These are phyloP conservation scores for Pseudococcus viburni DNA, from an alignment of 2,888 invertebrate genomes.

Conservation along the genomic window DNA sequence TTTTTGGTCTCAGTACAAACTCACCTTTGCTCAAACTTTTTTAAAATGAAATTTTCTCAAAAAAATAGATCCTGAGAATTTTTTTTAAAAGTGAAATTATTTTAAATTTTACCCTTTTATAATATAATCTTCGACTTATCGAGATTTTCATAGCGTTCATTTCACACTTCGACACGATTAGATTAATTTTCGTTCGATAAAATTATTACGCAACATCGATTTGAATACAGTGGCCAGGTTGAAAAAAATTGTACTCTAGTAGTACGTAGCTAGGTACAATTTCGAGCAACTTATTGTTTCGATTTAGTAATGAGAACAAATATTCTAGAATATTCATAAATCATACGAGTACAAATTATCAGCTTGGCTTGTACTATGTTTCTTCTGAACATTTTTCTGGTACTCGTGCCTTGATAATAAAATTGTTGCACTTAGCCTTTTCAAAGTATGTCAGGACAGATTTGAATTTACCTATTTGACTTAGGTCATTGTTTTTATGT, in stretches of 20 bases:
- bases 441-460: slow-evolving; percentile 38
- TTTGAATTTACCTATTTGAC: not conserved
- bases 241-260: not conserved
- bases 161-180: no score
- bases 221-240: not conserved
- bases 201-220: not conserved
- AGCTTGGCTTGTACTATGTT: not conserved
- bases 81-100: no score
- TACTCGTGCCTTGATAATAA: not conserved
- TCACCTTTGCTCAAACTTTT: no score
- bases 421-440: not conserved
- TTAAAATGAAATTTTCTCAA: no score
- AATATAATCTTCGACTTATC: no score
- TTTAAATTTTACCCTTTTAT: no score
- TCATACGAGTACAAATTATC: not conserved
- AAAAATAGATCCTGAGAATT: no score
- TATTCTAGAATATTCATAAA: slow-evolving; percentile 13
- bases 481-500: slow-evolving; percentile 9
- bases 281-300: not conserved
- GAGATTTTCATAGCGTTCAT: no score
- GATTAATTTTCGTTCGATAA: not conserved
- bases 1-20: no score
- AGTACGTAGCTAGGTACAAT: not conserved
- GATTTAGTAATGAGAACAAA: not conserved
- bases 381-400: not conserved